Evolutionary conservation across 1,140 invertebrate species (phyloP).

Genomic region (Drosophila cardini): DNA sequence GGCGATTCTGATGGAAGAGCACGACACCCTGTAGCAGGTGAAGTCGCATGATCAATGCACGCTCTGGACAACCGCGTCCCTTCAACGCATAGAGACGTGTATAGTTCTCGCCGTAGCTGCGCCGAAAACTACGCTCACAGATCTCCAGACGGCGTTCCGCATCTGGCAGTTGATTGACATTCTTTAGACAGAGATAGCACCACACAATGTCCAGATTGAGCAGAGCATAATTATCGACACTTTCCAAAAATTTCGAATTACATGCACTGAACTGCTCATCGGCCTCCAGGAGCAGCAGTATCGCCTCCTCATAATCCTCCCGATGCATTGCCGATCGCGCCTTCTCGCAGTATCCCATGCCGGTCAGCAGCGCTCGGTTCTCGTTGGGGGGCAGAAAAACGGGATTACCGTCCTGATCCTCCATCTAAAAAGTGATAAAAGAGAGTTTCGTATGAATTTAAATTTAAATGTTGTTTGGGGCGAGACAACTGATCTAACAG

Average conservation of each 20-base stretch:
- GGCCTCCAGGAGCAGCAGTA: constrained; percentile 90
- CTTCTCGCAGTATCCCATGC: constrained; percentile 91
- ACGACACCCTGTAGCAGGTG: constrained; percentile 92
- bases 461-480: too few relatives aligned
- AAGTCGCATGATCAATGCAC: constrained; percentile 90
- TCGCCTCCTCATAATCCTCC: constrained; percentile 88
- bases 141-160: constrained; percentile 88
- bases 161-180: constrained; percentile 89
- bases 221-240: constrained; percentile 92
- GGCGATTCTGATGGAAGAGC: constrained; percentile 89
- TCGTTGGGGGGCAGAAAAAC: constrained; percentile 89
- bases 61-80: constrained; percentile 88
- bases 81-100: constrained; percentile 89
- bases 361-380: constrained; percentile 88
- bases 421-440: too few relatives aligned
- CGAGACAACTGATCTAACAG: too few relatives aligned
- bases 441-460: too few relatives aligned
- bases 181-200: constrained; percentile 91
- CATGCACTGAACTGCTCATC: constrained; percentile 90
- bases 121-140: constrained; percentile 88
- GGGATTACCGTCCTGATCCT: constrained; percentile 91
- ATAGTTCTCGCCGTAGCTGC: constrained; percentile 90
- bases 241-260: constrained; percentile 88
- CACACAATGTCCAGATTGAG: constrained; percentile 93
- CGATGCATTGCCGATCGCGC: constrained; percentile 88